Base-by-base conservation (phyloP, 2,888 invertebrate species). In the Odontocerum albicorne region DNA sequence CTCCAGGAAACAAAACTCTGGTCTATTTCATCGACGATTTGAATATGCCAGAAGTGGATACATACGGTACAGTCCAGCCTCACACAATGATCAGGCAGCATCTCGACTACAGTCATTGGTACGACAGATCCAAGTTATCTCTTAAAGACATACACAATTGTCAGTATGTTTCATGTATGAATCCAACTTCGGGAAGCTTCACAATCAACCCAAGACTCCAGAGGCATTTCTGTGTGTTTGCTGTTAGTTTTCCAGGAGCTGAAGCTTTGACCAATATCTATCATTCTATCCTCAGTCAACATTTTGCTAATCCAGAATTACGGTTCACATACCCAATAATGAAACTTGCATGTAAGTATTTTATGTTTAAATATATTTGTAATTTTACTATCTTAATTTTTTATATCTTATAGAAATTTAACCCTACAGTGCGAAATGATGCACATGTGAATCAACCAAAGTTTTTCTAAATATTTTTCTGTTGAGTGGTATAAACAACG, bases 101-200 rank as follows among this genome's bases (percentile, higher is more conserved):
- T 74, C 76, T 97, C 66, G 97, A 97, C 71, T 97, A 97, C 68
- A 88, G 87, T 44, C 96, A 97, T 71, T 97, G 97, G 96, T 90
- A 92, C 68, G 93, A 97, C 68, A 81, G 97, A 31, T 87, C 88
- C 35, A 92, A 92, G 67, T 75, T 97, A 16, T 81, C 89, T 0
- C 72, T 96, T 8, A 97, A 97, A 73, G 96, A 97, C 61, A 94
- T 97, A 57, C 94, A 95, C 70, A 96, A 96, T 67, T 96, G 96
- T 55, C 97, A 97, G 70, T 97, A 97, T 67, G 90, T 97, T 10
- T 90, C 95, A 22, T 96, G 96, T 69, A 97, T 97, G 96, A 97
- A 97, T 75, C 97, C 97, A 0, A 96, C 96, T 0, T 95, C 96
- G 19, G 97, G 97, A 42, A 95, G 94, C 67, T 97, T 97, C 66